Evolutionary conservation across 2,113 vertebrate species (phyloP).

Genomic region (Gnathonemus longibarbis): DNA sequence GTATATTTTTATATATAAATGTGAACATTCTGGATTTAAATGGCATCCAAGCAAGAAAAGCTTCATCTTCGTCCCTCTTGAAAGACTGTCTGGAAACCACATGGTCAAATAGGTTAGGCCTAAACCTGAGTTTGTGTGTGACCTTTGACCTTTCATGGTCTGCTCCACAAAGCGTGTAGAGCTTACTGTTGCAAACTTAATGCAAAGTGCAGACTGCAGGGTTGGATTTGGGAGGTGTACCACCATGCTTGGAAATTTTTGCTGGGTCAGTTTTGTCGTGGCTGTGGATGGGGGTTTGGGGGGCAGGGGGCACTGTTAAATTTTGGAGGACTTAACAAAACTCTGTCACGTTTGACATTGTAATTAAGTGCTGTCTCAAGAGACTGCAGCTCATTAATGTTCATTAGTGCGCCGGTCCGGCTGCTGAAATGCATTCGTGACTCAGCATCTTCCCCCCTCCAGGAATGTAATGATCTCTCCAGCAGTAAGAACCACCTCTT

Average conservation of each 20-base stretch:
- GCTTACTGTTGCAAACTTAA: slow-evolving; percentile 1
- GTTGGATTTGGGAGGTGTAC: background rate
- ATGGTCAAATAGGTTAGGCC: background rate
- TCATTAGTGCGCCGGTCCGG: background rate
- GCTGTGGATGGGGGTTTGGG: background rate
- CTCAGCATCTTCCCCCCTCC: background rate
- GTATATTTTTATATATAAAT: background rate
- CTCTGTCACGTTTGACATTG: background rate
- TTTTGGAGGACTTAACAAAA: background rate
- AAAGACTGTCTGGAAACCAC: background rate
- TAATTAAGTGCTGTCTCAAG: background rate
- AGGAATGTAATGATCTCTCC: slow-evolving; percentile 11
- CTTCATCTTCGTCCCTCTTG: background rate
- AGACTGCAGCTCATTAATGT: slow-evolving; percentile 1
- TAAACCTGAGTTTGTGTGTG: background rate
- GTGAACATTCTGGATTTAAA: background rate
- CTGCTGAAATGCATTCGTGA: background rate
- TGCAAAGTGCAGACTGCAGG: background rate
- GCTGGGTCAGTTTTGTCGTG: background rate
- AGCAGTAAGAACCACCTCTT: background rate
- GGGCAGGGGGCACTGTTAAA: background rate
- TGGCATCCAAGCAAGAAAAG: background rate
- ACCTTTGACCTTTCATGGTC: background rate
- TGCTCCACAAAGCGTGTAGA: background rate
- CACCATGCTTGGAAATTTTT: background rate